Base-by-base conservation (phyloP, 2,113 vertebrate species). In the Labeo catla region DNA sequence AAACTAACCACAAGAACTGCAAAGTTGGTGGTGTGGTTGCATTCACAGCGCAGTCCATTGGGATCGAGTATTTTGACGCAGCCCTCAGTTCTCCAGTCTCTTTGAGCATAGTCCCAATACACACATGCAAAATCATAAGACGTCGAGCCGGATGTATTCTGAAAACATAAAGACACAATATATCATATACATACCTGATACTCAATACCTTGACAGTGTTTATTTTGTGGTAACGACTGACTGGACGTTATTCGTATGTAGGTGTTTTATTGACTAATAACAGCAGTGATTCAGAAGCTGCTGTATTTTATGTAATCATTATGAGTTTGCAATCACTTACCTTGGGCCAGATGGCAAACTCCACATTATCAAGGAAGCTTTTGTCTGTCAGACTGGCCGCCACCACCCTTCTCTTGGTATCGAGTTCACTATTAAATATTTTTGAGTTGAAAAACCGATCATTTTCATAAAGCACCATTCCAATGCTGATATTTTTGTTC, bases 21-120 rank as follows among this genome's bases (percentile, higher is more conserved):
- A 74, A 96, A 97, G 90, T 95, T 94, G 54, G 93, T 95, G 8
- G 91, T 94, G 83, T 96, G 94, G 77, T 94, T 94, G 72, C 94
- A 96, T 45, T 1, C 76, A 83, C 95, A 96, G 6, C 2, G 65
- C 10, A 95, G 36, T 0, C 89, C 84, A 6, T 61, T 8, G 0
- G 28, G 2, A 13, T 2, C 0, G 3, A 0, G 87, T 77, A 9
- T 34, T 89, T 95, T 96, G 0, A 12, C 34, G 84, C 95, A 96
- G 45, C 95, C 91, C 0, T 2, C 0, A 0, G 94, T 95, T 84
- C 91, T 95, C 95, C 95, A 95, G 52, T 95, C 91, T 0, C 78
- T 74, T 12, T 16, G 2, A 0, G 0, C 0, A 8, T 93, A 91
- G 90, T 95, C 83, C 96, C 95, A 96, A 87, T 94, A 95, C 57